A percentile compares a stretch with the other conserved stretches of the same genome.
Conservation (phyloP, 2,113 vertebrate species). For the Candoia aspera region DNA sequence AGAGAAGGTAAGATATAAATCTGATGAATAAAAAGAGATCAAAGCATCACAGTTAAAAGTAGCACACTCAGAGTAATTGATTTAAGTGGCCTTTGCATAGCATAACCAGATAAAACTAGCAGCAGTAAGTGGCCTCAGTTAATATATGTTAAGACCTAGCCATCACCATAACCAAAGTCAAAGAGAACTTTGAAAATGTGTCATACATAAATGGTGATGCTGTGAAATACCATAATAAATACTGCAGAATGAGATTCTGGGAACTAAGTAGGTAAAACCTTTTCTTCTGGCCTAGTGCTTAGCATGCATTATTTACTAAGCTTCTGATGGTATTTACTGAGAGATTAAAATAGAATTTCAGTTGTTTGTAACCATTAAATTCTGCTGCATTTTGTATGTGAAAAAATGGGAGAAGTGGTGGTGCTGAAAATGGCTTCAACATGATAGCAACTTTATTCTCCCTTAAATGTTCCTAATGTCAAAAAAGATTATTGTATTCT, state of each 20-base stretch:
- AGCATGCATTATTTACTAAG: conserved; percentile 48
- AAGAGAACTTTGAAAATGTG: background rate
- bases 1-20: background rate
- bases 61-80: background rate
- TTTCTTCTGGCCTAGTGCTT: conserved; percentile 38
- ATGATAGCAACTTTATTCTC: background rate
- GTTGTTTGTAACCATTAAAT: conserved; percentile 27
- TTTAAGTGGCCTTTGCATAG: background rate
- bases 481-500: background rate
- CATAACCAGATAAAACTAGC: background rate
- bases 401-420: background rate
- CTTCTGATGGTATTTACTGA: background rate
- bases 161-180: background rate
- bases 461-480: background rate
- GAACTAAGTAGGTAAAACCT: conserved; percentile 3
- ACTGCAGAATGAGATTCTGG: background rate
- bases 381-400: background rate
- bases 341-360: conserved; percentile 39
- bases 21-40: background rate
- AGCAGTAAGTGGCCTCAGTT: background rate
- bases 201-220: conserved; percentile 8
- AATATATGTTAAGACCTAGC: background rate
- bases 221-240: background rate
- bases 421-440: background rate
- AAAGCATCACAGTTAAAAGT: background rate